Base-by-base conservation (phyloP, 2,113 vertebrate species). In the Grantiella picta region DNA sequence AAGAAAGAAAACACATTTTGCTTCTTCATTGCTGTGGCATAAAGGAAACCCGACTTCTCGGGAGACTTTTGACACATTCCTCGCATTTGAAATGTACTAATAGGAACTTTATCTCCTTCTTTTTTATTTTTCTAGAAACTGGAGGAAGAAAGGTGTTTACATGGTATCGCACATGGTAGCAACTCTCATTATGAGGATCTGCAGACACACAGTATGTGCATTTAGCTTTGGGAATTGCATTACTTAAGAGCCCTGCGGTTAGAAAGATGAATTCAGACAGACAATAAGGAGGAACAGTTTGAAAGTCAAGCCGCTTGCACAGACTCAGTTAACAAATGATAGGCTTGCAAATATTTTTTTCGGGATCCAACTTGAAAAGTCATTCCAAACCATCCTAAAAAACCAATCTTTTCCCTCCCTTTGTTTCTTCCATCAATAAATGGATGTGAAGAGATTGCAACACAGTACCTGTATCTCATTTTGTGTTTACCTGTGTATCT, bases 1-100 rank as follows among this genome's bases (percentile, higher is more conserved):
- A 97, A 97, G 97, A 98, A 98, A 96, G 96, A 97, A 98, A 98
- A 97, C 96, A 97, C 94, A 94, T 96, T 96, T 95, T 94, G 93
- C 89, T 96, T 94, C 96, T 96, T 95, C 95, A 49, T 95, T 92
- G 89, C 96, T 96, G 89, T 91, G 97, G 96, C 95, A 96, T 80
- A 94, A 90, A 97, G 95, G 87, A 97, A 97, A 95, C 90, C 65
- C 6, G 60, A 83, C 95, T 97, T 97, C 95, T 97, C 25, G 3
- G 60, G 94, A 86, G 87, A 90, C 92, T 94, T 96, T 96, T 97
- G 94, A 95, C 93, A 89, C 96, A 89, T 96, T 97, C 95, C 80
- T 96, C 78, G 86, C 92, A 94, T 96, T 92, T 92, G 60, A 94
- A 97, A 96, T 92, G 70, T 88, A 96, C 94, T 83, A 95, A 86